Evolutionary conservation across 2,888 invertebrate genomes (phyloP), one percentile per base, ranked within the genome.

Genomic region (Leucophenga maculata): DNA sequence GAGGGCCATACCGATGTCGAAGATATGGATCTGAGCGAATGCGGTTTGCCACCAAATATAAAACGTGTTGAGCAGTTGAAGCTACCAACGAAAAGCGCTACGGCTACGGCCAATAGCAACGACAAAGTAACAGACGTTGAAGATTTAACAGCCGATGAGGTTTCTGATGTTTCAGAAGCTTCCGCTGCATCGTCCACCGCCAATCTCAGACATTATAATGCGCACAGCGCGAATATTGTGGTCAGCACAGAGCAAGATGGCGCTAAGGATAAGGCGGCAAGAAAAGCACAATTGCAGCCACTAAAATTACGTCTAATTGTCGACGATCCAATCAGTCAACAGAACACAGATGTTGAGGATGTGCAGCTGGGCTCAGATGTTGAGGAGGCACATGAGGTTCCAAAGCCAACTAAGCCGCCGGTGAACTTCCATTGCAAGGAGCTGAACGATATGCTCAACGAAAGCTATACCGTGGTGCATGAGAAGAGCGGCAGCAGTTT

Each of bases 321-420:
- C 46, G 76, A 78, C 9, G 77, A 77, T 9, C 57, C 57, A 6
- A 66, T 75, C 4, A 78, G 76, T 65, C 81, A 83, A 39, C 78
- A 79, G 48, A 76, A 80, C 9, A 90, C 90, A 0, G 90, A 90
- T 71, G 82, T 87, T 6, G 90, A 91, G 78, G 90, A 91, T 69
- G 73, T 90, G 9, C 86, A 86, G 71, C 81, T 87, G 22, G 88
- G 89, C 2, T 89, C 89, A 18, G 90, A 90, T 76, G 87, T 87
- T 26, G 90, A 90, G 72, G 90, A 90, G 20, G 54, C 18, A 22
- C 69, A 14, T 74, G 82, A 82, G 72, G 86, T 86, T 6, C 83
- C 85, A 16, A 86, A 88, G n/a, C 75, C 69, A 6, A 72, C 65
- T 22, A 72, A 83, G 1, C 64, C 72, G 1, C 74, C 71, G 39